Evolutionary conservation across 2,888 invertebrate genomes (phyloP).

Genomic region (Sialis lutaria): DNA sequence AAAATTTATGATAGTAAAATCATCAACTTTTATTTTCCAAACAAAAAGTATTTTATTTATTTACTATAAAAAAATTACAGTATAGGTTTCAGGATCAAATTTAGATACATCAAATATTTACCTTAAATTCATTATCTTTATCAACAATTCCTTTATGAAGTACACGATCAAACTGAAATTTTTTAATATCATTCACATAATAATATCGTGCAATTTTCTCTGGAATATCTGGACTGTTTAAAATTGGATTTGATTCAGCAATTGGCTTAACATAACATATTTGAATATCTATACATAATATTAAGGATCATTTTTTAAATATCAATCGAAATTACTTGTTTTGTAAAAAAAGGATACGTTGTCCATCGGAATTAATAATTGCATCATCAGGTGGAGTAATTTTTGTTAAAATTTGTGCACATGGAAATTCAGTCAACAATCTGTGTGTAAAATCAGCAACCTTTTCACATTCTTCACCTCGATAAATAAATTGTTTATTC

Average conservation of each 20-base stretch:
- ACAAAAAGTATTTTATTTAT: not conserved
- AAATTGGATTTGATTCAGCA: slow-evolving; percentile 42
- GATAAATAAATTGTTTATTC: slow-evolving; percentile 91
- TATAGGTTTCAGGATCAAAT: not conserved
- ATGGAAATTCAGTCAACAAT: slow-evolving; percentile 84
- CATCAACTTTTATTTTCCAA: not conserved
- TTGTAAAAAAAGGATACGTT: slow-evolving; percentile 43
- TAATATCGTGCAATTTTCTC: slow-evolving; percentile 80
- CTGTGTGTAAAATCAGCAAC: slow-evolving; percentile 88
- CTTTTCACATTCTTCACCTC: slow-evolving; percentile 88
- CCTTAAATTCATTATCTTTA: slow-evolving; percentile 89
- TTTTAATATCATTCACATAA: slow-evolving; percentile 75
- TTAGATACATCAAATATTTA: slow-evolving; percentile 14
- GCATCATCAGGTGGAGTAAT: slow-evolving; percentile 82
- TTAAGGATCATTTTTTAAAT: not conserved
- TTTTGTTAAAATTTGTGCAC: slow-evolving; percentile 82
- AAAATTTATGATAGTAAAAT: not conserved
- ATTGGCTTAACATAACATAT: slow-evolving; percentile 89
- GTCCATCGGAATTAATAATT: slow-evolving; percentile 68
- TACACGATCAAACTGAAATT: slow-evolving; percentile 81
- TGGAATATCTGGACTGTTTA: slow-evolving; percentile 45
- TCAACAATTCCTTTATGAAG: slow-evolving; percentile 79
- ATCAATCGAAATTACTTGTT: not conserved
- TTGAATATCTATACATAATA: slow-evolving; percentile 51
- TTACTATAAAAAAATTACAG: not conserved